These are phyloP conservation scores for Oegoconia quadripuncta DNA, from an alignment of 2,888 invertebrate species.

Conservation along the genomic window DNA sequence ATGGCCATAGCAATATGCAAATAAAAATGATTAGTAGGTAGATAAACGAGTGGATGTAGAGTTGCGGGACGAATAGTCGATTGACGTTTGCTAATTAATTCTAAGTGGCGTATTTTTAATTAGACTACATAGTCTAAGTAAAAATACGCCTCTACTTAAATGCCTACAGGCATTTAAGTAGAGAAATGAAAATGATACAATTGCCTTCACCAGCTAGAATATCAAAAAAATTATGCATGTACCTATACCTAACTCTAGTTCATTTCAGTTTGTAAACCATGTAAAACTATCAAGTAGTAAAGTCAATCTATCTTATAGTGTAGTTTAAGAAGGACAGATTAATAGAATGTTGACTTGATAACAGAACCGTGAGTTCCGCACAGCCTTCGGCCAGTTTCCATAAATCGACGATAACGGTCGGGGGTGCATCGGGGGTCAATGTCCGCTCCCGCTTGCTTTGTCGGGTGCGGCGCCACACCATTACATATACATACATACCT, in stretches of 20 bases:
- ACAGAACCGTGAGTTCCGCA: conserved; percentile 28
- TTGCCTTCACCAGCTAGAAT: no score
- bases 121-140: no score
- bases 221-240: no score
- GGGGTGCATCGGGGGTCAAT: conserved; percentile 52
- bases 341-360: background rate
- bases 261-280: no score
- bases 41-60: no score
- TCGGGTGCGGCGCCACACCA: conserved; percentile 34
- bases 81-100: background rate
- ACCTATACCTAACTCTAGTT: no score
- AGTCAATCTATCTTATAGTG: background rate
- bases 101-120: background rate
- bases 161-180: no score
- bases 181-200: no score
- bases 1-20: conserved; percentile 40
- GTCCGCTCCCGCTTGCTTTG: conserved; percentile 51
- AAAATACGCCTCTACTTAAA: no score
- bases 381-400: conserved; percentile 61
- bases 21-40: conserved; percentile 16
- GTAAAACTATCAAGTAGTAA: no score
- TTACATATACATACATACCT: background rate
- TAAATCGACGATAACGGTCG: conserved; percentile 71
- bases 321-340: background rate
- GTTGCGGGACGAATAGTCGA: no score